Conservation (phyloP, 2,113 vertebrate genomes). For the Zingel zingel region DNA sequence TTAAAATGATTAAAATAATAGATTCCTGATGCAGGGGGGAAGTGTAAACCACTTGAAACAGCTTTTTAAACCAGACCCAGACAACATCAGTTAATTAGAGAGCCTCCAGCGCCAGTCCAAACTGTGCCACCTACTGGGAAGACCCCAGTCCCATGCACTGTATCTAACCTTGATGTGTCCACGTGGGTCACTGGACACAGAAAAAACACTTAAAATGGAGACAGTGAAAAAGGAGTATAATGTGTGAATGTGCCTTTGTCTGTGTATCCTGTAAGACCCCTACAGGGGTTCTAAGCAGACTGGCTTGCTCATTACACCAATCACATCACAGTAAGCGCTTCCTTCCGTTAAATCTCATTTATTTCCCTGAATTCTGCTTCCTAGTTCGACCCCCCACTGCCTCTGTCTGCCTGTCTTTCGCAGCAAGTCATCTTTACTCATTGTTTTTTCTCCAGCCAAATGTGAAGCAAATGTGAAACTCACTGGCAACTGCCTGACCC, state of each 20-base stretch:
- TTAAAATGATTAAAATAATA: not conserved
- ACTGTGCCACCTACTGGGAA: conserved; percentile 1
- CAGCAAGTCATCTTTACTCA: conserved; percentile 49
- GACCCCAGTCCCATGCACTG: not conserved
- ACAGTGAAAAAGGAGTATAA: not conserved
- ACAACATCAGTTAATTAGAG: not conserved
- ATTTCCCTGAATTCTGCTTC: conserved; percentile 37
- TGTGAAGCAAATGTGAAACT: conserved; percentile 53
- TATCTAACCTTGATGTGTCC: conserved; percentile 4
- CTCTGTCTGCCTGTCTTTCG: conserved; percentile 53
- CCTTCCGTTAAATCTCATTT: conserved; percentile 33
- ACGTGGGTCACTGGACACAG: conserved; percentile 25
- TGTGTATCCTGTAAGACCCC: conserved; percentile 32
- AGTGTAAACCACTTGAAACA: not conserved
- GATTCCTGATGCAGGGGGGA: not conserved
- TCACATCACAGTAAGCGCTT: conserved; percentile 75
- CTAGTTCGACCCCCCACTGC: conserved; percentile 40
- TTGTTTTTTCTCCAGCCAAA: conserved; percentile 42
- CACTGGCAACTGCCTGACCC: not conserved
- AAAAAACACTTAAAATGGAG: conserved; percentile 3
- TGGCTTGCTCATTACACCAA: conserved; percentile 71
- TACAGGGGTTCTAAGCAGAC: conserved; percentile 25
- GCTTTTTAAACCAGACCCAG: not conserved
- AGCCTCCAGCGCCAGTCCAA: not conserved
- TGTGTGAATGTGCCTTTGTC: conserved; percentile 15